Evolutionary conservation across 2,888 invertebrate genomes (phyloP).

Genomic region (Agapetus fuscipes): DNA sequence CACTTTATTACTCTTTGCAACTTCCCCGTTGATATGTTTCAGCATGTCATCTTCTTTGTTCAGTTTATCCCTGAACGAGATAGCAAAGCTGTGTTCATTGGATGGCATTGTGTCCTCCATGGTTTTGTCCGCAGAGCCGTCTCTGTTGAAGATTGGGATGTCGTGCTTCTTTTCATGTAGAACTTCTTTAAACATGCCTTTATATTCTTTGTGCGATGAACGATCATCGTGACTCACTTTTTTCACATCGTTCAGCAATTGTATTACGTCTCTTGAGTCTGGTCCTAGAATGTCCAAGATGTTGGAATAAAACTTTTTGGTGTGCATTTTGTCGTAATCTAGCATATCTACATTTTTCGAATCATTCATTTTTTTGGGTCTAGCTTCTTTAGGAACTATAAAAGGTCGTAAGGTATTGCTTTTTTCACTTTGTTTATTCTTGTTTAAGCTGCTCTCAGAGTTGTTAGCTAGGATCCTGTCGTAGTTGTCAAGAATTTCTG

Average conservation of each 20-base stretch:
- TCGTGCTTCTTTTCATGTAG: slow-evolving; percentile 1
- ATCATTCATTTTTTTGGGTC: background rate
- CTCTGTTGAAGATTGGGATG: slow-evolving; percentile 15
- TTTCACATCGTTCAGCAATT: slow-evolving; percentile 19
- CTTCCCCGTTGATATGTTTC: background rate
- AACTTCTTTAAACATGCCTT: background rate
- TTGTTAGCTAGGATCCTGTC: background rate
- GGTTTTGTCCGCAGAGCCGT: slow-evolving; percentile 2
- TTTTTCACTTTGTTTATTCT: background rate
- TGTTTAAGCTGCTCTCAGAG: background rate
- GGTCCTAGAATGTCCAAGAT: slow-evolving; percentile 20
- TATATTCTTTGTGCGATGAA: background rate
- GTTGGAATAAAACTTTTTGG: slow-evolving; percentile 17
- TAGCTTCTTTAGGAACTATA: background rate
- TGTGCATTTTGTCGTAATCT: slow-evolving; percentile 14
- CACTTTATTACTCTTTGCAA: background rate
- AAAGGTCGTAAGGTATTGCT: background rate
- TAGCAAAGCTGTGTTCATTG: background rate
- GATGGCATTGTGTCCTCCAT: background rate
- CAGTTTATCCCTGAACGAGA: background rate
- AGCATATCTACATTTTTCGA: background rate
- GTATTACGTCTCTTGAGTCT: slow-evolving; percentile 19
- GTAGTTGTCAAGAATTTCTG: background rate
- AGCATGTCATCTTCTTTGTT: background rate
- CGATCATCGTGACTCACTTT: slow-evolving; percentile 5